Evolutionary conservation across 2,113 vertebrate genomes (phyloP).

Genomic region (Antechinus flavipes): DNA sequence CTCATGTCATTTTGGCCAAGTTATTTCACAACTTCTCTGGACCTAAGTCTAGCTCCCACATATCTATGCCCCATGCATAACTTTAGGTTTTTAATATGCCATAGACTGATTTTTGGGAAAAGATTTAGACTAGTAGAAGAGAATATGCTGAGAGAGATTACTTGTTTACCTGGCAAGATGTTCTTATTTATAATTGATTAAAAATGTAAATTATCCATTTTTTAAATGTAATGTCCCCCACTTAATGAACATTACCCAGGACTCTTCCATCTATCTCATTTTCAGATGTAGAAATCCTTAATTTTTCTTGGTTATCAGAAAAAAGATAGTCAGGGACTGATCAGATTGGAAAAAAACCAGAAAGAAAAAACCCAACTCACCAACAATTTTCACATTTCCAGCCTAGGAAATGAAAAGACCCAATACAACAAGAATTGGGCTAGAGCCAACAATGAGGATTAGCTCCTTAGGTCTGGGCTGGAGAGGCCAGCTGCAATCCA

Average conservation of each 20-base stretch:
- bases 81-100: not conserved
- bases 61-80: not conserved
- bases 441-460: not conserved
- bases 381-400: slow-evolving; percentile 37
- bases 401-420: slow-evolving; percentile 21
- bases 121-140: not conserved
- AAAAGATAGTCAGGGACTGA: slow-evolving; percentile 11
- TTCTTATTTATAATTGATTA: slow-evolving; percentile 29
- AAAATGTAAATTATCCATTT: slow-evolving; percentile 47
- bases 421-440: not conserved
- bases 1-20: not conserved
- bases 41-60: not conserved
- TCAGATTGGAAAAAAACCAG: slow-evolving; percentile 11
- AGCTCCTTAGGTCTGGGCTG: not conserved
- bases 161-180: not conserved
- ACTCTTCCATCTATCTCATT: not conserved
- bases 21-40: not conserved
- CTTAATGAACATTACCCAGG: slow-evolving; percentile 43
- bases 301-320: not conserved
- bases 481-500: not conserved
- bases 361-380: not conserved
- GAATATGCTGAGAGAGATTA: not conserved
- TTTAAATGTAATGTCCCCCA: slow-evolving; percentile 50
- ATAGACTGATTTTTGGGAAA: not conserved
- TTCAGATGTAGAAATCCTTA: not conserved